Percentiles rank a stretch among this genome's conserved stretches.
Evolutionary conservation across 2,797 vertebrate genomes (phyloP).

Genomic region (Acrossocheilus wenchowensis): DNA sequence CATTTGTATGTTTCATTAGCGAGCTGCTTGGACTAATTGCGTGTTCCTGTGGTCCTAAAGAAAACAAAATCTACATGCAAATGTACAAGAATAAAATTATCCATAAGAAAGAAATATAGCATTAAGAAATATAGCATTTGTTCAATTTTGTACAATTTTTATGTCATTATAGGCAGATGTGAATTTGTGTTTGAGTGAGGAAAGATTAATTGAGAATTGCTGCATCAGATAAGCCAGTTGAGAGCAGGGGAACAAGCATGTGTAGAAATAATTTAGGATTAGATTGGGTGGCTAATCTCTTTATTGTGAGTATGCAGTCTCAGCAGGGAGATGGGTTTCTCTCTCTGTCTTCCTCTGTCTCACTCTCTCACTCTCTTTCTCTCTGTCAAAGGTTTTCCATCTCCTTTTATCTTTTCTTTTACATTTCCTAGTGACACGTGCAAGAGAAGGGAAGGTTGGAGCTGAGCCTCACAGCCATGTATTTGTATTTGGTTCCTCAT

Average conservation of each 20-base stretch:
- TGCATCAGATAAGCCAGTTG: conserved; percentile 84
- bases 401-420: conserved; percentile 18
- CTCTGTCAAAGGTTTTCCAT: background rate
- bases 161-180: conserved; percentile 18
- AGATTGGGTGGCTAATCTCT: conserved; percentile 89
- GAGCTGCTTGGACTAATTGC: background rate
- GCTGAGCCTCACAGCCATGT: conserved; percentile 9
- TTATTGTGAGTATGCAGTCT: conserved; percentile 90
- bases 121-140: background rate
- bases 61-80: background rate
- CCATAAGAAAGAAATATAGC: background rate
- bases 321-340: conserved; percentile 76
- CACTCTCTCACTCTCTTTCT: conserved; percentile 15
- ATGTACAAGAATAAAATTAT: background rate
- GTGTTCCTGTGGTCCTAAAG: background rate
- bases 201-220: conserved; percentile 83
- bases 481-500: conserved; percentile 22
- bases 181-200: conserved; percentile 61
- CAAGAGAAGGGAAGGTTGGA: conserved; percentile 13
- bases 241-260: conserved; percentile 82
- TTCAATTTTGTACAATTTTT: background rate
- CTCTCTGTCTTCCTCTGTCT: conserved; percentile 15
- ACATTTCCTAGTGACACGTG: background rate
- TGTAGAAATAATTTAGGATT: conserved; percentile 93
- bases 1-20: background rate